Base-by-base conservation (phyloP, 2,113 vertebrate genomes). In the Nerophis lumbriciformis region DNA sequence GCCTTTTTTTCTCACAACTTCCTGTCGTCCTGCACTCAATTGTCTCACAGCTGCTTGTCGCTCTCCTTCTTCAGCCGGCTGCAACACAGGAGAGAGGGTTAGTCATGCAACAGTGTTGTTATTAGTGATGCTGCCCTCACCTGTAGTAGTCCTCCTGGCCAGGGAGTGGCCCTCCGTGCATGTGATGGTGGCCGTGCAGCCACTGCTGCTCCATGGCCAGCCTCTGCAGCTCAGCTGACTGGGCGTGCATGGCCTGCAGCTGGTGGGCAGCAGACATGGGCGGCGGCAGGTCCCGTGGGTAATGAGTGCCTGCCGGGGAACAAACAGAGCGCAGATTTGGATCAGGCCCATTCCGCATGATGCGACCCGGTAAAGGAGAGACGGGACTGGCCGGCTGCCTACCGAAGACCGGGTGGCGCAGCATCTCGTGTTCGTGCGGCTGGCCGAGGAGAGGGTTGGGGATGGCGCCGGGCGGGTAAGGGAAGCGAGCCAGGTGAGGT, bases 51-150 rank as follows among this genome's bases (percentile, higher is more conserved):
- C 88, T 98, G 97, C 90, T 99, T 99, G 91, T 98, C 97, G 36
- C 94, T 95, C 90, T 99, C 97, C 88, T 99, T 99, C 93, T 99
- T 99, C 93, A 99, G 94, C 62, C 97, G 96, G 76, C 97, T 99
- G 85, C 70, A 92, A 90, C 53, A 72, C 42, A 89, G 63, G 55
- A 79, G 14, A 11, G 11, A 4, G 42, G 10, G 42, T 42, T 42
- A 45, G 10, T 11, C 12, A 45, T 45, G 8, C 10, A 8, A 42
- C 39, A 42, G 7, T n/a, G 48, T 50, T 36, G 2, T 21, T 10
- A 45, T 8, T 13, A 5, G 0, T 69, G 55, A 0, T 38, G 54
- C 16, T 28, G 4, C 0, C 61, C 80, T 89, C 73, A 98, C 96
- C 96, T 98, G 92, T 98, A 99, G 76, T 98, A 99, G 86, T 99